These are phyloP conservation scores for Gandaritis pyraliata DNA, from an alignment of 2,888 invertebrate species.

Conservation along the genomic window DNA sequence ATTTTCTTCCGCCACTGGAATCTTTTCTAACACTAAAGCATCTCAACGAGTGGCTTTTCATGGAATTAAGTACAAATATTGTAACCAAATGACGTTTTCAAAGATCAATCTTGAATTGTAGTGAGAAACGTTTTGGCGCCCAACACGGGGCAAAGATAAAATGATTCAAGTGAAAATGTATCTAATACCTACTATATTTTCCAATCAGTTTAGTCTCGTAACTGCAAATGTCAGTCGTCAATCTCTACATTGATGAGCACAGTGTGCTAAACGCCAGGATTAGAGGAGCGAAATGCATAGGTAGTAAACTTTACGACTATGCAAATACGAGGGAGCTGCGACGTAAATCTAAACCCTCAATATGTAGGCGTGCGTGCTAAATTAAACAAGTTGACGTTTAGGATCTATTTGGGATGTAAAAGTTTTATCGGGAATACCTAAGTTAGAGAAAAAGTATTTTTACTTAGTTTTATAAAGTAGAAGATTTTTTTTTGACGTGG, in stretches of 20 bases:
- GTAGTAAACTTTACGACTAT: constrained; percentile 81
- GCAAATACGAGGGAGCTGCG: constrained; percentile 73
- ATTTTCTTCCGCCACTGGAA: too few species aligned
- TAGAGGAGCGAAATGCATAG: constrained; percentile 76
- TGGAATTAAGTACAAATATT: too few species aligned
- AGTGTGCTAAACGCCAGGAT: constrained; percentile 66
- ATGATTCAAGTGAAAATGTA: too few species aligned
- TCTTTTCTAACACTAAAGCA: too few species aligned
- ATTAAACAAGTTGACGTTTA: constrained; percentile 48
- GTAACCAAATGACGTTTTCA: too few species aligned
- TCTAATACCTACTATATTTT: not conserved
- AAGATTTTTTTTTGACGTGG: too few species aligned
- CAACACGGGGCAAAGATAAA: constrained; percentile 2
- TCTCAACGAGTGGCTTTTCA: too few species aligned
- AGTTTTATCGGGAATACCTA: not conserved
- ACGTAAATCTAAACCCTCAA: constrained; percentile 70
- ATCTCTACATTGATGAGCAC: constrained; percentile 41
- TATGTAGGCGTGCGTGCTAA: constrained; percentile 60
- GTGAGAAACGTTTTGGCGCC: constrained; percentile 3
- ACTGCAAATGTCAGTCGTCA: constrained; percentile 1
- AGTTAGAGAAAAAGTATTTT: too few species aligned
- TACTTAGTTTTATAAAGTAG: too few species aligned
- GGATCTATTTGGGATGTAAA: constrained; percentile 5
- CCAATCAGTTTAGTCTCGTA: not conserved
- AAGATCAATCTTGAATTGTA: too few species aligned